These are phyloP conservation scores for Rhopalosiphum maidis DNA, from an alignment of 1,140 invertebrate species.

Conservation along the genomic window DNA sequence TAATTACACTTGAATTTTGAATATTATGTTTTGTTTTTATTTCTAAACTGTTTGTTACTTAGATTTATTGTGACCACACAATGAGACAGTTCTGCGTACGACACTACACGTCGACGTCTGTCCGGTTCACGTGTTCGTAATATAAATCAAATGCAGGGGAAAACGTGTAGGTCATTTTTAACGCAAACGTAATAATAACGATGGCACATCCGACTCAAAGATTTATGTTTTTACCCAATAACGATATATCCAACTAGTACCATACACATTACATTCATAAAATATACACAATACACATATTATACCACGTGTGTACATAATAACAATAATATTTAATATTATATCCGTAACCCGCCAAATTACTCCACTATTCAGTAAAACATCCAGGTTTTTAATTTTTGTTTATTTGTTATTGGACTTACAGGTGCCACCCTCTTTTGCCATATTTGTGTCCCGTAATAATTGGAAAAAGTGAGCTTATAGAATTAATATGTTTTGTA, in stretches of 20 bases:
- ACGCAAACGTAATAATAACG: background rate
- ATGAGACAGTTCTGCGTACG: background rate
- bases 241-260: background rate
- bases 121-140: background rate
- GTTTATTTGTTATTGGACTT: background rate
- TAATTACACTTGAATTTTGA: background rate
- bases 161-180: conserved; percentile 11
- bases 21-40: conserved; percentile 9
- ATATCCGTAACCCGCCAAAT: background rate
- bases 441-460: background rate
- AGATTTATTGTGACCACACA: conserved; percentile 1
- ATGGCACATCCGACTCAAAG: background rate
- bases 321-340: background rate
- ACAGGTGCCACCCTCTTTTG: background rate
- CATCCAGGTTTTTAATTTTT: background rate
- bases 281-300: background rate
- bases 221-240: background rate
- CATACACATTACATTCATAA: background rate
- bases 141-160: background rate
- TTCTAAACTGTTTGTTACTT: conserved; percentile 4
- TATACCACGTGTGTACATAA: background rate
- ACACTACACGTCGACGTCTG: background rate
- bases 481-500: background rate
- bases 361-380: background rate
- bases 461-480: background rate